phyloP scores from a whole-genome alignment of 2,797 vertebrate genomes.

The Tolypeutes matacus region DNA sequence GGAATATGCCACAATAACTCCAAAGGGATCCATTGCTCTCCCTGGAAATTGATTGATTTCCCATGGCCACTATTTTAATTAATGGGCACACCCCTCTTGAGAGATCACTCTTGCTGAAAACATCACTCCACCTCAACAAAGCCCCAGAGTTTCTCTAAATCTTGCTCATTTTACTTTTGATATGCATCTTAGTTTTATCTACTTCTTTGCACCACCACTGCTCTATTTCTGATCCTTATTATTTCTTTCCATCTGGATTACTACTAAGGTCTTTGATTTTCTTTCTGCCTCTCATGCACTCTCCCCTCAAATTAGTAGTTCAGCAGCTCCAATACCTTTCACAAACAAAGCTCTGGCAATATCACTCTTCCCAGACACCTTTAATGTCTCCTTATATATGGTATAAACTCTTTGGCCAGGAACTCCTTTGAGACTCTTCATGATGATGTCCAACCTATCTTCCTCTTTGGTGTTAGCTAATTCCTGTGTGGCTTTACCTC shows the following conservation, averaged over 20 bases:
- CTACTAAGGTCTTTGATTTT: background rate
- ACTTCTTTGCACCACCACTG: background rate
- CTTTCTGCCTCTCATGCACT: background rate
- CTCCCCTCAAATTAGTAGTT: background rate
- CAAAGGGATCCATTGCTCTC: too few relatives aligned
- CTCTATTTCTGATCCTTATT: background rate
- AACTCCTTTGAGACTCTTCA: background rate
- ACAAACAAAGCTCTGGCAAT: background rate
- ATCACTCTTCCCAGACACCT: background rate
- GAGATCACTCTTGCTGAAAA: background rate
- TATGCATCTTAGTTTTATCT: background rate
- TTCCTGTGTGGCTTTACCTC: too few relatives aligned
- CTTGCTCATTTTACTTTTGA: background rate
- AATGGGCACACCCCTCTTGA: rapidly evolving
- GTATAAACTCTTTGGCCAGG: background rate
- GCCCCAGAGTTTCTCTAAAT: background rate
- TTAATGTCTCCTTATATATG: too few relatives aligned
- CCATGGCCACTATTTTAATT: rapidly evolving
- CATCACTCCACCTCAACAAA: rapidly evolving
- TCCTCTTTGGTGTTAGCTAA: background rate
- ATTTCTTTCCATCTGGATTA: background rate
- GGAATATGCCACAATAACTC: rapidly evolving
- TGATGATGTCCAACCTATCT: too few relatives aligned
- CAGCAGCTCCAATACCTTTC: background rate
- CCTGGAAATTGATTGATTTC: background rate